phyloP scores from a whole-genome alignment of 2,113 vertebrate species.

The Chascanopsetta lugubris region DNA sequence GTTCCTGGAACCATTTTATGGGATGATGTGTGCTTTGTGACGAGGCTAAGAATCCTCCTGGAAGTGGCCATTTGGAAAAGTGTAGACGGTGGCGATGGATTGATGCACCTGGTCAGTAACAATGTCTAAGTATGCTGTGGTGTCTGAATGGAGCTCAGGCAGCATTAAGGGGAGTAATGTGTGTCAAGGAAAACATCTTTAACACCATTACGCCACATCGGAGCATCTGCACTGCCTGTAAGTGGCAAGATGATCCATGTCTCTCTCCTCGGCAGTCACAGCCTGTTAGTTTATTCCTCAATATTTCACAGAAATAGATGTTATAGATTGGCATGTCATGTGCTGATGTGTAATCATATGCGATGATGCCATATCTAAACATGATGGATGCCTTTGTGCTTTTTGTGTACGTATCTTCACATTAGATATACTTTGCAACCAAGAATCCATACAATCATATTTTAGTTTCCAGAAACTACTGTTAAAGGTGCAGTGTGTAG shows the following conservation, averaged over 20 bases:
- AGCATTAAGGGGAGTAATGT: slow-evolving; percentile 4
- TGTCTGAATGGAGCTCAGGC: slow-evolving; percentile 13
- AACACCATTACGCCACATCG: background rate
- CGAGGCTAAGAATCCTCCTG: slow-evolving; percentile 40
- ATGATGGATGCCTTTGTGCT: no score
- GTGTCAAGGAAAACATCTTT: slow-evolving; percentile 16
- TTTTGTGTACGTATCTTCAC: no score
- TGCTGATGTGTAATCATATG: no score
- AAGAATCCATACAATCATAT: no score
- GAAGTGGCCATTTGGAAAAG: slow-evolving; percentile 43
- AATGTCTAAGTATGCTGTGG: slow-evolving; percentile 25
- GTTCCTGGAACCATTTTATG: slow-evolving; percentile 45
- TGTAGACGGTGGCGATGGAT: slow-evolving; percentile 23
- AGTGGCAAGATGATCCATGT: background rate
- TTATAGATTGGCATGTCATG: no score
- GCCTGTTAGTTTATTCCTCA: background rate
- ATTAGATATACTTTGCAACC: no score
- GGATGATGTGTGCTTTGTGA: slow-evolving; percentile 49
- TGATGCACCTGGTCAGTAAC: slow-evolving; percentile 44
- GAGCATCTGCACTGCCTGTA: background rate
- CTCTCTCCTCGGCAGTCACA: background rate
- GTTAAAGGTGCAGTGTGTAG: no score
- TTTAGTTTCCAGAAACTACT: no score
- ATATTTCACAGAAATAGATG: background rate
- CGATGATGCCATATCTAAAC: no score